phyloP scores from a whole-genome alignment of 1,140 invertebrate genomes.

The Matsumurasca onukii region DNA sequence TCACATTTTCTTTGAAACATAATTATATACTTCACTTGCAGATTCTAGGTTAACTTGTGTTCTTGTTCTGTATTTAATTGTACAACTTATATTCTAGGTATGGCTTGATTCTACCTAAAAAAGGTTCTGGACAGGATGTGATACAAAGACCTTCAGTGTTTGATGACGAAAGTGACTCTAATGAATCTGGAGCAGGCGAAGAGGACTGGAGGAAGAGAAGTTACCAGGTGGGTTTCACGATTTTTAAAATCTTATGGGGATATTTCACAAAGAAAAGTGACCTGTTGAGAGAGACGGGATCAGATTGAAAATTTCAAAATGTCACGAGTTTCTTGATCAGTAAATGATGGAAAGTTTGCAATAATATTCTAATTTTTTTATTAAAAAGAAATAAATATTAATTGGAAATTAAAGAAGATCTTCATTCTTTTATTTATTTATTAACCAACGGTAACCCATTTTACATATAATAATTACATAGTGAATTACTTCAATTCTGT shows the following conservation, averaged over 20 bases:
- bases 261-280: not conserved
- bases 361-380: not conserved
- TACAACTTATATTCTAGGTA: too few relatives aligned
- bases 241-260: not conserved
- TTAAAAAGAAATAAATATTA: not conserved
- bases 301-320: too few relatives aligned
- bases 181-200: conserved; percentile 44
- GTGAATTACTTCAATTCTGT: too few relatives aligned
- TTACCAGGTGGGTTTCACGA: conserved; percentile 32
- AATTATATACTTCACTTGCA: too few relatives aligned
- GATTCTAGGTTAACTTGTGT: too few relatives aligned
- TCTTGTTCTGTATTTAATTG: too few relatives aligned
- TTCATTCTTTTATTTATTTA: too few relatives aligned
- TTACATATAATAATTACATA: too few relatives aligned
- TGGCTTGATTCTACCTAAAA: conserved; percentile 51
- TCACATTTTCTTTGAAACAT: too few relatives aligned
- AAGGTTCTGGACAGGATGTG: conserved; percentile 40
- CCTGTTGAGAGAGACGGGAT: too few relatives aligned
- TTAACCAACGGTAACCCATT: too few relatives aligned
- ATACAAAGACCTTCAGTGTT: conserved; percentile 49
- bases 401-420: too few relatives aligned
- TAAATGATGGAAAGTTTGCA: not conserved
- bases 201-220: conserved; percentile 51
- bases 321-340: not conserved
- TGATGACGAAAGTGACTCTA: conserved; percentile 50